Conservation (phyloP, 2,113 vertebrate genomes). For the Hyperopisus bebe region DNA sequence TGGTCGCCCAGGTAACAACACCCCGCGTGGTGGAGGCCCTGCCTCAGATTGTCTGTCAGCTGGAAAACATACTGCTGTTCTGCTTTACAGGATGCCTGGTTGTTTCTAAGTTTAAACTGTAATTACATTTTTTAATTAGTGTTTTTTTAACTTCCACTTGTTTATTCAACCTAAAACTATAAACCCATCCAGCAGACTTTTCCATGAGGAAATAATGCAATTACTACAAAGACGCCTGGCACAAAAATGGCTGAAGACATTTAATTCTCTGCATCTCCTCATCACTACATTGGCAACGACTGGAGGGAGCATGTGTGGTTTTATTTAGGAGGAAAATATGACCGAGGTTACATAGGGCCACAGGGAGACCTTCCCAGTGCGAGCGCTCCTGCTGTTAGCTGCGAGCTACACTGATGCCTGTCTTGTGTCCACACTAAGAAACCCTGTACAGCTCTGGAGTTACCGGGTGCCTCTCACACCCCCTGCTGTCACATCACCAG, state of each 20-base stretch:
- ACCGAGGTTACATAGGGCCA: not conserved
- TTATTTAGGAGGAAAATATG: not conserved
- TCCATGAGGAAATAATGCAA: not conserved
- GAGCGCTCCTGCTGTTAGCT: not conserved
- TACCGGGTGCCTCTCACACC: not conserved
- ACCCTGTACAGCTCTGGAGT: not conserved
- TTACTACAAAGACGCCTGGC: not conserved
- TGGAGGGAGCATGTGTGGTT: not conserved
- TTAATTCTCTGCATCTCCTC: not conserved
- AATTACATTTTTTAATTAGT: slow-evolving; percentile 6
- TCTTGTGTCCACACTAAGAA: not conserved
- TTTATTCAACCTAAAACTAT: not conserved
- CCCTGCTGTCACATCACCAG: not conserved
- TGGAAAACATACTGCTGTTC: not conserved
- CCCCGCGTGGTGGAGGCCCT: not conserved
- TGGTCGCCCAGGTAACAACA: not conserved
- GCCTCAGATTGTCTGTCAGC: not conserved
- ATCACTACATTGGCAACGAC: not conserved
- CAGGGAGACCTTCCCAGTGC: not conserved
- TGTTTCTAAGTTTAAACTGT: not conserved
- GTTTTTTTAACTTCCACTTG: not conserved
- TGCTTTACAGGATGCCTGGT: not conserved
- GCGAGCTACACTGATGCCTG: not conserved
- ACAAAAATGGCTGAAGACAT: not conserved
- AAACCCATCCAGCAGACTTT: not conserved